Evolutionary conservation across 2,113 vertebrate species (phyloP), one percentile per base, ranked within the genome.

Genomic region (Caloenas nicobarica): DNA sequence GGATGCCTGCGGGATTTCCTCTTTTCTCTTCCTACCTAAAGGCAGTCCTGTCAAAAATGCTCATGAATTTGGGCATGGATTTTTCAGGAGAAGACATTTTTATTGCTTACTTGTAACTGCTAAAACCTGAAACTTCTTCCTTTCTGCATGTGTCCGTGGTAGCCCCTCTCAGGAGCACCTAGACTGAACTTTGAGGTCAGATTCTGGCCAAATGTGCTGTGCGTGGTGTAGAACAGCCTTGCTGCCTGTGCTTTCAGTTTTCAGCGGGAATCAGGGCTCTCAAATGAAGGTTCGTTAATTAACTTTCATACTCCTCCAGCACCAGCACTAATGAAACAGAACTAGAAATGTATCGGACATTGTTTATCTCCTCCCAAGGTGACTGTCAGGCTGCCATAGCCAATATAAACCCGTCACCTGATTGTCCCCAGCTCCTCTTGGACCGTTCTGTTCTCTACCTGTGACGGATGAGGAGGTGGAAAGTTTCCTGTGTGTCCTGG

Each of bases 1-100:
- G 56, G 53, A 46, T 83, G 46, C 56, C 65, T 83, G 62, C 68
- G 92, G 80, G 36, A n/a, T 78, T 92, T 91, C 56, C 46, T 53
- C 23, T 60, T 81, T 81, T 16, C 48, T 79, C 62, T 57, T 22
- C 44, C 48, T 50, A 11, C 53, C 58, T 72, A 34, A 74, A 81
- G 44, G 50, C 66, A 87, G 9, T 31, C n/a, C n/a, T 85, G 48
- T 60, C 64, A 64, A 40, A 58, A 81, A 38, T 22, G 18, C 44
- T 26, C 1, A 1, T 34, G 56, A 78, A 46, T 68, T 79, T 48
- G 40, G 64, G 25, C n/a, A 22, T 65, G 69, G 61, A 19, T 69
- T 54, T 86, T 69, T 86, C 48, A 70, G 54, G 60, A 46, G 48
- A 57, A 25, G 28, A 11, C 26, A 0, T 1, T 62, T 51, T 38